Conservation (phyloP, 2,113 vertebrate species). For the Acrocephalus kingi region DNA sequence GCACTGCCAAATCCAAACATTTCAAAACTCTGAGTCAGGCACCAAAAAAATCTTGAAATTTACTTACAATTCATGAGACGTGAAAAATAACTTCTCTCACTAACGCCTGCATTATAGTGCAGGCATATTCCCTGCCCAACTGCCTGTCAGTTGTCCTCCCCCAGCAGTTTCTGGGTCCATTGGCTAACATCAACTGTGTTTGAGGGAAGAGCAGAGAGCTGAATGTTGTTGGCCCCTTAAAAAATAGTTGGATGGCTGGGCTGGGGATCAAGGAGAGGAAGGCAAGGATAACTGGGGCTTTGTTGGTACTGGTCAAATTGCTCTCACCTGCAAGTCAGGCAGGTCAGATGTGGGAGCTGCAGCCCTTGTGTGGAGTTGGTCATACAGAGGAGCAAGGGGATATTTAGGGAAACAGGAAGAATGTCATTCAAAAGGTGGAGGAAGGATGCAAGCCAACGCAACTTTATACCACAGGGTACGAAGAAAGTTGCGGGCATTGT, state of each 20-base stretch:
- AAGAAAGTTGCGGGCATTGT: background rate
- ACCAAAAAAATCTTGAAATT: conserved; percentile 36
- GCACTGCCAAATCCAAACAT: conserved; percentile 17
- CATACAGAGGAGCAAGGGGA: background rate
- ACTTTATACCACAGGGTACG: background rate
- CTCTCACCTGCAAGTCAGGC: background rate
- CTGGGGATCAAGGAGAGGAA: background rate
- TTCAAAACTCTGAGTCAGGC: conserved; percentile 55
- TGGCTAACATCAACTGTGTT: background rate
- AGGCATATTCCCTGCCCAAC: background rate
- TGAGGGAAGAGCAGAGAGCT: background rate
- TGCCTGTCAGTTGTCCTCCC: background rate
- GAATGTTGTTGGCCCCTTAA: background rate
- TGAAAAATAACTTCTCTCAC: conserved; percentile 31
- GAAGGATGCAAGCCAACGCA: background rate
- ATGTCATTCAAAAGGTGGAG: background rate
- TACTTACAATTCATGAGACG: conserved; percentile 36
- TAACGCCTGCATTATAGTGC: background rate
- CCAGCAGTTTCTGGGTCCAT: background rate
- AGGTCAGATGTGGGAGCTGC: background rate
- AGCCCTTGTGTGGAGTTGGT: background rate
- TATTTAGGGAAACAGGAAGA: background rate
- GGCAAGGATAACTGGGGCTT: background rate
- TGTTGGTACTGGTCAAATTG: background rate
- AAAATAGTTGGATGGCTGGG: background rate